Base-by-base conservation (phyloP, 2,888 invertebrate species). In the Sarcophaga caerulescens region DNA sequence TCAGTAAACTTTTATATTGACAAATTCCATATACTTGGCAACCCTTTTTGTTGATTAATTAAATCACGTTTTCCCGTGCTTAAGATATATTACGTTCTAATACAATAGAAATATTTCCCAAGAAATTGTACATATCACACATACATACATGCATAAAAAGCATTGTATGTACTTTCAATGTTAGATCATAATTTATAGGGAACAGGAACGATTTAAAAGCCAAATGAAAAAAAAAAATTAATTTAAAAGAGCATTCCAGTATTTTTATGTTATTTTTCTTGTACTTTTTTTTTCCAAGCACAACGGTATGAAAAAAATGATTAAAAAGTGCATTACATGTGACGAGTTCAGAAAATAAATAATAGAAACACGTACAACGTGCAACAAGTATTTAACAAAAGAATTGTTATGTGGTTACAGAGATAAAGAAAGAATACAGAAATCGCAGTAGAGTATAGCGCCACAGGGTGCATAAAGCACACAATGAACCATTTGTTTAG, bases 351-450 rank as follows among this genome's bases (percentile, higher is more conserved):
- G 62, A 25, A 10, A 57, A 79, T 65, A 65, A 65, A 59, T 66
- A 80, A 73, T 73, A 73, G 59, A 44, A 65, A 57, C 71, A 80
- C 65, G 79, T 59, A 73, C 57, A 66, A 65, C 17, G 8, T 35
- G 44, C 60, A 65, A 63, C 35, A 19, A 8, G 68, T 6, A 68
- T 47, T 14, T 47, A 68, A 68, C 68, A 68, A 59, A 35, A 71
- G 59, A 80, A 80, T 73, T 71, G 63, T 25, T 6, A 35, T 25
- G 6, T 35, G 35, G 1, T 1, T 35, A 6, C 35, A 35, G 35
- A 35, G 35, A 35, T 35, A 35, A 35, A 1, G 35, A 6, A 19
- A 25, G 25, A 63, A 6, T 23, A 19, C 8, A 21, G 52, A 6
- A 63, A 52, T 63, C 57, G 11, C 19, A 65, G 57, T 25, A 8